phyloP scores from a whole-genome alignment of 2,113 vertebrate genomes.

The Aspiorhynchus laticeps region DNA sequence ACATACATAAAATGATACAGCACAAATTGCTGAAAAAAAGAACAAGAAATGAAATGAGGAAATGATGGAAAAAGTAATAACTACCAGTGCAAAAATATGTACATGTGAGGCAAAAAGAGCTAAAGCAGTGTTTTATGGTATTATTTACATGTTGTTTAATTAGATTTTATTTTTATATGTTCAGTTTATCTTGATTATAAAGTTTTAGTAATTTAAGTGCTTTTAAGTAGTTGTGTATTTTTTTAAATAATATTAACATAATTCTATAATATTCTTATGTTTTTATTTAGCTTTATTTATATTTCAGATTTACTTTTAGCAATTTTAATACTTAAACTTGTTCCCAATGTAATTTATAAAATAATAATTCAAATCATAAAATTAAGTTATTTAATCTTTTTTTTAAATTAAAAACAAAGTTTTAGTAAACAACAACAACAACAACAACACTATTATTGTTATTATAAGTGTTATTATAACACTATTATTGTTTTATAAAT shows the following conservation, averaged over 20 bases:
- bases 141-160: background rate
- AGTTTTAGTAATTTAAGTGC: too few species aligned
- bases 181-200: background rate
- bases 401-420: too few species aligned
- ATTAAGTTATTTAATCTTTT: too few species aligned
- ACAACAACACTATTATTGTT: too few species aligned
- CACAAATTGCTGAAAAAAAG: background rate
- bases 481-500: too few species aligned
- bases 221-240: too few species aligned
- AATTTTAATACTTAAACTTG: too few species aligned
- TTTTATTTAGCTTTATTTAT: background rate
- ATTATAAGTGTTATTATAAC: too few species aligned
- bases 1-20: background rate
- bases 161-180: background rate
- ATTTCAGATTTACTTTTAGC: too few species aligned
- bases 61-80: background rate
- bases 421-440: too few species aligned
- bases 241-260: background rate
- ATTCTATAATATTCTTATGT: background rate
- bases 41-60: background rate
- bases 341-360: too few species aligned
- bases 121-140: background rate
- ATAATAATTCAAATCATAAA: too few species aligned
- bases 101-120: background rate
- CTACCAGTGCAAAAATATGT: background rate